Evolutionary conservation across 1,140 invertebrate species (phyloP).

Genomic region (Ceratitis capitata): DNA sequence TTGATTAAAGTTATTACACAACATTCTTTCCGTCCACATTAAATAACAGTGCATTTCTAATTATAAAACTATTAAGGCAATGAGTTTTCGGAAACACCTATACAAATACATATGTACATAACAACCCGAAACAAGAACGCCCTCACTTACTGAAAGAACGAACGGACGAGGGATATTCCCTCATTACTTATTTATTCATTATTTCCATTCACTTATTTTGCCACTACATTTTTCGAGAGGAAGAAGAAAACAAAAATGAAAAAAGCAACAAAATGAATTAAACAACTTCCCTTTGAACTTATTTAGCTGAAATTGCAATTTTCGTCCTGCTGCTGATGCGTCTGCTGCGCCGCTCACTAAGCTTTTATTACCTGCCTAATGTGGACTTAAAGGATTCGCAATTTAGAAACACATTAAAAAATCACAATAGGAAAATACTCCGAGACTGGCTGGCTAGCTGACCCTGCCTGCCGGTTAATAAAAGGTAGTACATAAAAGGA

Average conservation of each 20-base stretch:
- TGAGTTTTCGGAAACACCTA: neutral
- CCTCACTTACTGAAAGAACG: neutral
- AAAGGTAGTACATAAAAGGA: neutral
- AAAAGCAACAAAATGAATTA: neutral
- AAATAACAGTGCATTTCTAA: constrained; percentile 14
- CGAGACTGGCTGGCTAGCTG: too few relatives aligned
- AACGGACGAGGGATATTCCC: neutral
- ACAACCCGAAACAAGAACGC: too few relatives aligned
- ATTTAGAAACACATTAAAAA: constrained; percentile 21
- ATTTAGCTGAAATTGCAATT: neutral
- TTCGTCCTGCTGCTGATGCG: too few relatives aligned
- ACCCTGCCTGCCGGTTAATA: neutral
- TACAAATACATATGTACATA: neutral
- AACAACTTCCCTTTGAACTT: neutral
- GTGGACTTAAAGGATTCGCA: constrained; percentile 15
- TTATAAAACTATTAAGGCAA: constrained; percentile 18
- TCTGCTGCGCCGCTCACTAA: neutral
- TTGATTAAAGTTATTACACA: neutral
- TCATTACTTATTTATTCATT: neutral
- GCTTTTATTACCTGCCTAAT: constrained; percentile 16
- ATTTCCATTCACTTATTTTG: neutral
- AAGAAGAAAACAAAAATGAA: neutral
- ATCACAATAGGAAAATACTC: constrained; percentile 14
- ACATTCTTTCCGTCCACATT: neutral
- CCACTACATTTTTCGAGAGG: neutral